phyloP scores from a whole-genome alignment of 2,888 invertebrate genomes.

The Hypercompe scribonia region DNA sequence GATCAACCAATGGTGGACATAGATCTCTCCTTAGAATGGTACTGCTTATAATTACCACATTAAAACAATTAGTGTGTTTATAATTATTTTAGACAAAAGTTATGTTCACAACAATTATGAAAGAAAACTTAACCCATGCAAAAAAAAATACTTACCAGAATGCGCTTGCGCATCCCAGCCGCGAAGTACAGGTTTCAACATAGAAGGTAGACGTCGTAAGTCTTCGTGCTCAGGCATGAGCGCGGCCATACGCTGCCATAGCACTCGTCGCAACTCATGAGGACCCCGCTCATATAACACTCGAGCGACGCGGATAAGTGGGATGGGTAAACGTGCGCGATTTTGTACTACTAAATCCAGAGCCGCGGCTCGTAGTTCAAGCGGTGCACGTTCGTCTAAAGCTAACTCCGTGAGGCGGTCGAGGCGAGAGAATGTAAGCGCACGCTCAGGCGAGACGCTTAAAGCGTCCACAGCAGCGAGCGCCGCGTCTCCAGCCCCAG shows the following conservation, averaged over 20 bases:
- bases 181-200: constrained; percentile 44
- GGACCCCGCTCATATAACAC: constrained; percentile 45
- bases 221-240: constrained; percentile 47
- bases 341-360: constrained; percentile 58
- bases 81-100: too few species aligned
- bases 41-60: neutral
- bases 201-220: constrained; percentile 44
- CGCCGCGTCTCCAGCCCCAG: constrained; percentile 39
- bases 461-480: constrained; percentile 51
- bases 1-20: too few species aligned
- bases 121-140: neutral
- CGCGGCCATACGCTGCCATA: constrained; percentile 64
- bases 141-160: constrained; percentile 9
- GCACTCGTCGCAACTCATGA: constrained; percentile 70
- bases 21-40: too few species aligned
- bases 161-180: constrained; percentile 61
- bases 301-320: constrained; percentile 48
- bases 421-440: constrained; percentile 39
- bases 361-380: constrained; percentile 65
- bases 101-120: too few species aligned
- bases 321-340: constrained; percentile 43
- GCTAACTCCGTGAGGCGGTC: constrained; percentile 46
- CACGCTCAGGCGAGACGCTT: constrained; percentile 27
- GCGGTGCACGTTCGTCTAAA: constrained; percentile 44
- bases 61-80: too few species aligned